Evolutionary conservation across 2,113 vertebrate species (phyloP), one percentile per base, ranked within the genome.

Genomic region (Aspiorhynchus laticeps): DNA sequence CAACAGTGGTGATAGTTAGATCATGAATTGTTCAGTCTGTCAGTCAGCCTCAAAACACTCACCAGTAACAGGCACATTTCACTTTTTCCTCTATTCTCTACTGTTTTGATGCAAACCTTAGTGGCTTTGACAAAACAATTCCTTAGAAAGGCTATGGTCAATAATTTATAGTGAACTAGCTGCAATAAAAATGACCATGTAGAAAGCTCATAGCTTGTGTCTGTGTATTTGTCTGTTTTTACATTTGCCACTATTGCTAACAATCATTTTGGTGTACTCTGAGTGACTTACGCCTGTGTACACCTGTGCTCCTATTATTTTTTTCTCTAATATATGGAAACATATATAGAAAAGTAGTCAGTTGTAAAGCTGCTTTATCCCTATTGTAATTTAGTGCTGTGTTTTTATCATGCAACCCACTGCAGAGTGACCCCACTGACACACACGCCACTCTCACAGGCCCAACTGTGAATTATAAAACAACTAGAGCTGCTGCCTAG

Each of bases 341-440:
- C 38, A 24, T n/a, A 7, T 77, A 46, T 26, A 48, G 38, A 33
- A 61, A 24, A 78, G 56, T 65, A 65, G 75, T 81, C 67, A 77
- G 33, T 38, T 85, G 8, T 36, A 36, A 82, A 84, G 78, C 46
- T 63, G 73, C 28, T 80, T 38, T 78, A 71, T 86, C 76, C 82
- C 14, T 26, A 10, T 69, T 80, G 63, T 83, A 86, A 89, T 88
- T 74, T 31, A 28, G 48, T 88, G 80, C 65, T 56, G 61, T 85
- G 33, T 87, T 87, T 89, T 83, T 87, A 65, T 83, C 79, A 71
- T 86, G 74, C 65, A 46, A 15, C 53, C 85, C 79, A 84, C 74
- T 21, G 41, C 79, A 89, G 86, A 87, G 31, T 86, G 86, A 88
- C 86, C 84, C 79, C 73, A 82, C 12, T 89, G 88, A 87, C 79